phyloP scores from a whole-genome alignment of 2,888 invertebrate genomes.

The Ochropleura plecta region DNA sequence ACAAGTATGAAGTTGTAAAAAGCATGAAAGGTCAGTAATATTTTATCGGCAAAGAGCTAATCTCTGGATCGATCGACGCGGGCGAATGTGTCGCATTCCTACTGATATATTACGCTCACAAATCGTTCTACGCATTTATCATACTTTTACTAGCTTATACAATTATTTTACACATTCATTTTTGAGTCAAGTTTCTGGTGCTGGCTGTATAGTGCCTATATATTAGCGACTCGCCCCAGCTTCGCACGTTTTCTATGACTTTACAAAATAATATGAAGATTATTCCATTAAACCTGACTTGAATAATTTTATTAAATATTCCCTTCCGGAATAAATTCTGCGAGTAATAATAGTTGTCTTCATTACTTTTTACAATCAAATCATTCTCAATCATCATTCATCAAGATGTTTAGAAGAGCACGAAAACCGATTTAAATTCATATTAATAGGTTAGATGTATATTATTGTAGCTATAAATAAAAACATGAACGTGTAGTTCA shows the following conservation, averaged over 20 bases:
- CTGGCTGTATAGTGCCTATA: neutral
- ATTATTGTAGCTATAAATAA: neutral
- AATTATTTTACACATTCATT: slow-evolving; percentile 49
- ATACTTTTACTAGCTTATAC: slow-evolving; percentile 55
- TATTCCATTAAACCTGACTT: neutral
- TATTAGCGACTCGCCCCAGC: neutral
- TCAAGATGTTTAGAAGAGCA: neutral
- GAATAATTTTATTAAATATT: neutral
- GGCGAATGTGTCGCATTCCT: slow-evolving; percentile 40
- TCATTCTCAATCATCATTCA: neutral
- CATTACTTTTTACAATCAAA: neutral
- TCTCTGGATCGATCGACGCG: slow-evolving; percentile 53
- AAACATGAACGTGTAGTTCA: neutral
- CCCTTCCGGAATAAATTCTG: neutral
- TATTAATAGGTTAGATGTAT: neutral
- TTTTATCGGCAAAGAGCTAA: slow-evolving; percentile 44
- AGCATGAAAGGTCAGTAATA: slow-evolving; percentile 32
- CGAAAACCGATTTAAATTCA: neutral
- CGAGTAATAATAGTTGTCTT: neutral
- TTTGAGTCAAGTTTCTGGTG: slow-evolving; percentile 30
- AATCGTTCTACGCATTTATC: slow-evolving; percentile 59
- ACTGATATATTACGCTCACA: slow-evolving; percentile 61
- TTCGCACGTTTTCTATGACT: neutral
- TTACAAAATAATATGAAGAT: neutral
- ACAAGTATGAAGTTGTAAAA: slow-evolving; percentile 24